phyloP scores from a whole-genome alignment of 2,113 vertebrate species.

The Protomyctophum bolini region DNA sequence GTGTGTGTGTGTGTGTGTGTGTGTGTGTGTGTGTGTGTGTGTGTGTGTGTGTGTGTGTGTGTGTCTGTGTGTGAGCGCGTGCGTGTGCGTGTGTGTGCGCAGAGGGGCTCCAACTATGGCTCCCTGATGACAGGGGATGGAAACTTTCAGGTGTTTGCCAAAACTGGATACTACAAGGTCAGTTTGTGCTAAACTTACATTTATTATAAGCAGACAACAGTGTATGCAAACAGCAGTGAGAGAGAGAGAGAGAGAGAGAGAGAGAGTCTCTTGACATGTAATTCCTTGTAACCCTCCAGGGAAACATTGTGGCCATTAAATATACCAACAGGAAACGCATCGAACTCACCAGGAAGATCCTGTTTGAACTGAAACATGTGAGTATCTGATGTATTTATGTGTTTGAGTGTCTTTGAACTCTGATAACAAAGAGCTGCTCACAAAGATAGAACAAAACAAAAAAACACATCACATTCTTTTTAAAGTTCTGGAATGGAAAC shows the following conservation, averaged over 20 bases:
- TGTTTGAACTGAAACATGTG: slow-evolving; percentile 96
- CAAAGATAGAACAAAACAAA: too few species aligned
- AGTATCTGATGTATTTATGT: slow-evolving; percentile 30
- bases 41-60: neutral
- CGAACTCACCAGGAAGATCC: slow-evolving; percentile 88
- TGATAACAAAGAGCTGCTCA: too few species aligned
- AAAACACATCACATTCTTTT: too few species aligned
- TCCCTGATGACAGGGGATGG: slow-evolving; percentile 88
- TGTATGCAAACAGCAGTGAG: too few species aligned
- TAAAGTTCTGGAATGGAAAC: too few species aligned
- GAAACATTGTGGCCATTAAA: slow-evolving; percentile 93
- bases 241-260: too few species aligned
- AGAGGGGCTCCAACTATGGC: slow-evolving; percentile 93
- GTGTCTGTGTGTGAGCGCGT: neutral
- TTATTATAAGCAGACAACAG: too few species aligned
- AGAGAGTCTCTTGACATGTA: neutral
- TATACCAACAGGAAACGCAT: slow-evolving; percentile 86
- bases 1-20: neutral
- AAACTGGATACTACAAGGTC: slow-evolving; percentile 94
- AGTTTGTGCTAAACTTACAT: neutral
- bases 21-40: slow-evolving; percentile 54
- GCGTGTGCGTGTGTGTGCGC: slow-evolving; percentile 58
- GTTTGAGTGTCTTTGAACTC: too few species aligned
- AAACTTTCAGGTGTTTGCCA: slow-evolving; percentile 91
- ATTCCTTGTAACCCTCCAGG: slow-evolving; percentile 72